A percentile compares a stretch with the other conserved stretches of the same genome.
Evolutionary conservation across 2,888 invertebrate genomes (phyloP).

Genomic region (Drosophila mimica): DNA sequence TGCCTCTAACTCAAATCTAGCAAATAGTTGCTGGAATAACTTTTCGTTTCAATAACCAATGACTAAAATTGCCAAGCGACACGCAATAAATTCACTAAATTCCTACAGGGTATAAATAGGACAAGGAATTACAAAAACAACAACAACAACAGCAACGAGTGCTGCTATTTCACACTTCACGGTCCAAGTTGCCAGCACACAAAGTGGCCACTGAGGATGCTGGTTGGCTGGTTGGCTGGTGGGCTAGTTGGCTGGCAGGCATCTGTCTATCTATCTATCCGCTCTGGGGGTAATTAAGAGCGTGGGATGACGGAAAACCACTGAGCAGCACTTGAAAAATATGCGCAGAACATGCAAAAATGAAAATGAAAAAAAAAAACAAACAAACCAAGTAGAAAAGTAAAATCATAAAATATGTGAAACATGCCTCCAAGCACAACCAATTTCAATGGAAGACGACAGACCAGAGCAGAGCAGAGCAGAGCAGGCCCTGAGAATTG

Average conservation of each 20-base stretch:
- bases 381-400: slow-evolving; percentile 44
- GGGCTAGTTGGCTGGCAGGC: neutral
- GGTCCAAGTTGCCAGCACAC: slow-evolving; percentile 35
- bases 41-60: neutral
- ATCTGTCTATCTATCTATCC: slow-evolving; percentile 5
- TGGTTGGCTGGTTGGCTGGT: slow-evolving; percentile 1
- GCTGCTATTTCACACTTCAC: slow-evolving; percentile 26
- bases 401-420: slow-evolving; percentile 81
- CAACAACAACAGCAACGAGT: neutral
- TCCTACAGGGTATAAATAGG: slow-evolving; percentile 30
- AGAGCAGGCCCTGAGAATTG: slow-evolving; percentile 49
- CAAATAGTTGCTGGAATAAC: neutral
- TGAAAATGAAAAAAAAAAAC: slow-evolving; percentile 36
- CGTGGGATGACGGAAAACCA: slow-evolving; percentile 73
- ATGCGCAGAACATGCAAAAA: slow-evolving; percentile 61
- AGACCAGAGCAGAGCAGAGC: slow-evolving; percentile 2
- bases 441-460: slow-evolving; percentile 46
- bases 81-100: neutral
- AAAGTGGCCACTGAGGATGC: slow-evolving; percentile 59
- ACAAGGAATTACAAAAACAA: slow-evolving; percentile 10
- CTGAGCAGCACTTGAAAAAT: slow-evolving; percentile 60
- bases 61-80: neutral
- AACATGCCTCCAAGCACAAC: slow-evolving; percentile 60
- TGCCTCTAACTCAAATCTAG: neutral
- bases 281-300: slow-evolving; percentile 75